Percentiles rank a stretch among this genome's conserved stretches.
Conservation (phyloP, 2,888 invertebrate species). For the Dasysyrphus tricinctus region DNA sequence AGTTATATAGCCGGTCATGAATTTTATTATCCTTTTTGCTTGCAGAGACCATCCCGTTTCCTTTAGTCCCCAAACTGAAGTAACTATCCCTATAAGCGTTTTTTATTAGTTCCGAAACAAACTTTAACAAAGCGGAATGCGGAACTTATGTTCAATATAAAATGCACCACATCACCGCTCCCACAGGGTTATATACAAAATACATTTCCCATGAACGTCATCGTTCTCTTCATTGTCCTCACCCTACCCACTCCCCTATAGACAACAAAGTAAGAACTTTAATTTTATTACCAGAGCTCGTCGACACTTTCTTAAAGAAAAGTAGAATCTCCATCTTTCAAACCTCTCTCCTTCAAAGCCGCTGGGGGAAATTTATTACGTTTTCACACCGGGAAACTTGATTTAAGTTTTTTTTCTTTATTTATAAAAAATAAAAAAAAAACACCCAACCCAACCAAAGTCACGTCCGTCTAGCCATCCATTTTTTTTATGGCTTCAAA, state of each 20-base stretch:
- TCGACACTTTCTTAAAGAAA: conserved; percentile 61
- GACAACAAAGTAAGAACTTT: conserved; percentile 45
- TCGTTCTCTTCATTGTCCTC: neutral
- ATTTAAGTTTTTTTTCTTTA: conserved; percentile 60
- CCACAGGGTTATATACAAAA: conserved; percentile 1
- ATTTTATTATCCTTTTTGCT: conserved; percentile 40
- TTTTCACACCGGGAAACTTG: conserved; percentile 70
- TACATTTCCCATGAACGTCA: neutral
- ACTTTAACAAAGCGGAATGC: conserved; percentile 47
- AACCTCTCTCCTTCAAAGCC: neutral
- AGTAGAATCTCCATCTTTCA: conserved; percentile 8
- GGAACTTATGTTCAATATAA: conserved; percentile 62
- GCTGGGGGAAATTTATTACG: conserved; percentile 63
- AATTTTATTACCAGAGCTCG: conserved; percentile 67
- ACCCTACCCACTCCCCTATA: too few relatives aligned
- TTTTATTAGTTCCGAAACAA: conserved; percentile 64
- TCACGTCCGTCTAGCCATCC: conserved; percentile 38
- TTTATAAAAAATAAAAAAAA: neutral
- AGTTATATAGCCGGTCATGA: conserved; percentile 49
- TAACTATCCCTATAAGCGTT: conserved; percentile 35
- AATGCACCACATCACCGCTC: conserved; percentile 34
- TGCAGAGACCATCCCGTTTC: neutral
- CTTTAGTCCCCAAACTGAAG: conserved; percentile 1
- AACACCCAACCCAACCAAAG: neutral
- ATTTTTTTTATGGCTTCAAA: conserved; percentile 27